Evolutionary conservation across 2,797 vertebrate species (phyloP).

Genomic region (Brotula barbata): DNA sequence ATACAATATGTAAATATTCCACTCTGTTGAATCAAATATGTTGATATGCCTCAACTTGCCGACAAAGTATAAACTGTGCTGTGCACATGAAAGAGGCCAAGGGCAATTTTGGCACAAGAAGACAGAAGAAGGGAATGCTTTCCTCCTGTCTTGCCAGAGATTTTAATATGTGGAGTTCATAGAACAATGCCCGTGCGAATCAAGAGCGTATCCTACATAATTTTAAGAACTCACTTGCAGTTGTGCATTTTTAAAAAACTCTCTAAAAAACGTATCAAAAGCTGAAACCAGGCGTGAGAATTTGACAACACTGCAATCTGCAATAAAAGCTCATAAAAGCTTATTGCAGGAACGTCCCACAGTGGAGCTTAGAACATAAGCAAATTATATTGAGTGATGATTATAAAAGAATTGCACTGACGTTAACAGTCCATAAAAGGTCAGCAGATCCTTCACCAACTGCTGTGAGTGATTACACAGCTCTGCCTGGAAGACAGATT

Average conservation of each 20-base stretch:
- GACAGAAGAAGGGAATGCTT: slow-evolving; percentile 49
- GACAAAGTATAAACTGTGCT: slow-evolving; percentile 32
- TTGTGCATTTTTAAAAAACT: too few species aligned
- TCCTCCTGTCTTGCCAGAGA: slow-evolving; percentile 41
- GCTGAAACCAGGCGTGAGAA: too few species aligned
- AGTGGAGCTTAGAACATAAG: not conserved
- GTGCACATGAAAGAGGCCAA: slow-evolving; percentile 47
- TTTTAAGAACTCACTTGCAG: too few species aligned
- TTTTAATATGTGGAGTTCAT: slow-evolving; percentile 42
- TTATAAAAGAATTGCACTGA: not conserved
- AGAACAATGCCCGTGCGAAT: too few species aligned
- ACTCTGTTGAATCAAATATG: slow-evolving; percentile 41
- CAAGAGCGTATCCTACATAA: too few species aligned
- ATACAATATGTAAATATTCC: not conserved
- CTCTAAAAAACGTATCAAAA: too few species aligned
- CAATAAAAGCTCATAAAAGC: too few species aligned
- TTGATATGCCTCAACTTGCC: slow-evolving; percentile 58
- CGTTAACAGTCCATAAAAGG: slow-evolving; percentile 4
- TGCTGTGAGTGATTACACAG: slow-evolving; percentile 20
- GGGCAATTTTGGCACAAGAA: slow-evolving; percentile 54
- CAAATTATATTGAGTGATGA: not conserved
- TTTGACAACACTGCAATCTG: too few species aligned
- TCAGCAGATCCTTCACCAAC: slow-evolving; percentile 7
- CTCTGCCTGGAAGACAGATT: slow-evolving; percentile 6
- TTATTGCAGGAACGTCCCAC: too few species aligned